Evolutionary conservation across 2,113 vertebrate genomes (phyloP).

Genomic region (Pavo muticus): DNA sequence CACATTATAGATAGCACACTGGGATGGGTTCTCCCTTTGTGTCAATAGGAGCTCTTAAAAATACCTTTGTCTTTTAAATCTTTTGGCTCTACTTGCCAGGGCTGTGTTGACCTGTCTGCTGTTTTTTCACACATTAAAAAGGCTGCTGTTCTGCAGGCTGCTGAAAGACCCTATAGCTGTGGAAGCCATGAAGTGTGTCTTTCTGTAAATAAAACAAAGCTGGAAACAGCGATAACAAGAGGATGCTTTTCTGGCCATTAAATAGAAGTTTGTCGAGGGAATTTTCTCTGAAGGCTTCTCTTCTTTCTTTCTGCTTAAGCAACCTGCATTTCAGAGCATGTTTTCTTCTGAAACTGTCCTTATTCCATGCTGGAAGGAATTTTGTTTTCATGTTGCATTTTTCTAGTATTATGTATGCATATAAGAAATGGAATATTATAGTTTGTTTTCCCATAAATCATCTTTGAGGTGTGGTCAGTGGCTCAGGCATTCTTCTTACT

Average conservation of each 20-base stretch:
- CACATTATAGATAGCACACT: background rate
- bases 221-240: background rate
- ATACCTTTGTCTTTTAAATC: background rate
- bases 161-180: background rate
- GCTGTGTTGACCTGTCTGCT: slow-evolving; percentile 45
- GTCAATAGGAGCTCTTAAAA: background rate
- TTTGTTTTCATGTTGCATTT: background rate
- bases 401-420: background rate
- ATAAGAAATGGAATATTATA: fast-evolving
- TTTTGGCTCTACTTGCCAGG: slow-evolving; percentile 22
- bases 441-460: background rate
- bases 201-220: slow-evolving; percentile 13
- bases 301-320: background rate
- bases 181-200: background rate
- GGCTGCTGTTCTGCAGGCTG: background rate
- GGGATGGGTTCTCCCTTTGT: background rate
- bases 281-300: background rate
- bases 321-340: background rate
- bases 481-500: background rate
- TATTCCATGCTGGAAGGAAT: background rate
- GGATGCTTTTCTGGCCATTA: slow-evolving; percentile 17
- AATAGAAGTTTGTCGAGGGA: background rate
- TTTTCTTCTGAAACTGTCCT: background rate
- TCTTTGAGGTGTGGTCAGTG: background rate
- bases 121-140: slow-evolving; percentile 9